Evolutionary conservation across 2,888 invertebrate species (phyloP), one percentile per base, ranked within the genome.

Genomic region (Xestia xanthographa): DNA sequence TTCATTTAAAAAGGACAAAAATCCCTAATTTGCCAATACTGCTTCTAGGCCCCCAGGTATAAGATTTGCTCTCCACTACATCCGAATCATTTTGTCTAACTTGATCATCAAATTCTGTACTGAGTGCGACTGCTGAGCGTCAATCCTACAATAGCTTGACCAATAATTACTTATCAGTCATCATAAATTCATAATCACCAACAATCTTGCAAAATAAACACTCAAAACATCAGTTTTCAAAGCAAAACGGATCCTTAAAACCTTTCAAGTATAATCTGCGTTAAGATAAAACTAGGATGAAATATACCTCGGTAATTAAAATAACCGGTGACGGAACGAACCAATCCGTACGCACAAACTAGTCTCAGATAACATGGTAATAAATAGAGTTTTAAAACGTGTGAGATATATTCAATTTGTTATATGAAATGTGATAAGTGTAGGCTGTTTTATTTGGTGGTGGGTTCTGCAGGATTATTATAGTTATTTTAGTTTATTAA

Each of bases 381-480:
- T 79, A 48, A 79, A 84, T 84, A 79, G 69, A 63, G 50, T 70
- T 84, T 84, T 84, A 81, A 84, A 84, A 84, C 38, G 74, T 65
- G 71, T 72, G 65, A 76, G 84, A 78, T 84, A 82, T 70, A 72
- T 29, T 69, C 79, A 56, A 79, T 84, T 84, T 74, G 79, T 84
- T 72, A 58, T 63, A 20, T 43, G 14, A 48, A 45, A 65, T 65
- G 26, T 63, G 60, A 5, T 12, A 43, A 38, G 72, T 20, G 53
- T 48, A 17, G 1, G n/a, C 34, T 48, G 41, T n/a, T 9, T 4
- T 5, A 5, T 60, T 79, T 43, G 1, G 4, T 0, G 0, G 6
- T 58, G 79, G 79, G 79, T 80, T 79, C 79, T 29, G 80, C 6
- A 50, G 26, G 22, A 34, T 20, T 29, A 8, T 29, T 2, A 4